Evolutionary conservation across 1,140 invertebrate species (phyloP).

Genomic region (Lucilia sericata): DNA sequence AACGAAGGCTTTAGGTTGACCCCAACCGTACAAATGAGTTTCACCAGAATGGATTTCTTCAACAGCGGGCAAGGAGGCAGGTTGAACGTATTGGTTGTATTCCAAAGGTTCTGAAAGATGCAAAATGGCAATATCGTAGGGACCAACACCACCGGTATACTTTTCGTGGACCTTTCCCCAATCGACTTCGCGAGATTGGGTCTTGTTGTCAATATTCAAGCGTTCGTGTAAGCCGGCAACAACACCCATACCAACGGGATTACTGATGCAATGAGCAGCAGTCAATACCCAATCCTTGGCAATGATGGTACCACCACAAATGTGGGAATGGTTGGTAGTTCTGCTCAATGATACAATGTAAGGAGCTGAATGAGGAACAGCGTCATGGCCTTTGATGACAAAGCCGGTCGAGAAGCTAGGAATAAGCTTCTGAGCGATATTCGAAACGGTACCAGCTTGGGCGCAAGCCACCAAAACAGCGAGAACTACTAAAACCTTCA

Average conservation of each 20-base stretch:
- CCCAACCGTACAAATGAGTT: constrained; percentile 70
- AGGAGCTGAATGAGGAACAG: constrained; percentile 59
- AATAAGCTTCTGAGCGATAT: constrained; percentile 53
- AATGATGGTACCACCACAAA: constrained; percentile 62
- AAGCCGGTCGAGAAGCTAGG: constrained; percentile 61
- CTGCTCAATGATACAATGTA: constrained; percentile 63
- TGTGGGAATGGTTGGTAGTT: constrained; percentile 57
- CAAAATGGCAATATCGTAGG: constrained; percentile 76
- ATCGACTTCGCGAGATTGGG: constrained; percentile 69
- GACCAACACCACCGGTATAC: constrained; percentile 71
- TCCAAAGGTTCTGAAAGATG: constrained; percentile 70
- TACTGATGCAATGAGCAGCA: constrained; percentile 61
- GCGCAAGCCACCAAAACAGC: constrained; percentile 53
- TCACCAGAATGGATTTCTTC: constrained; percentile 66
- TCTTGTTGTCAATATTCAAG: constrained; percentile 59
- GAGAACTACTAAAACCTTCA: constrained; percentile 58
- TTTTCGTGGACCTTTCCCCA: constrained; percentile 68
- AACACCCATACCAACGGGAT: constrained; percentile 52
- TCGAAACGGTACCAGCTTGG: constrained; percentile 51
- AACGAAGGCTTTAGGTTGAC: constrained; percentile 64
- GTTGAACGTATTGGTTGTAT: constrained; percentile 70
- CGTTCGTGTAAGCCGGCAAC: constrained; percentile 62
- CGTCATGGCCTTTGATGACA: constrained; percentile 64
- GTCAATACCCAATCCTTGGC: constrained; percentile 60
- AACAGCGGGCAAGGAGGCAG: constrained; percentile 69